These are phyloP conservation scores for Sylvicola cinctus DNA, from an alignment of 2,888 invertebrate species.

Conservation along the genomic window DNA sequence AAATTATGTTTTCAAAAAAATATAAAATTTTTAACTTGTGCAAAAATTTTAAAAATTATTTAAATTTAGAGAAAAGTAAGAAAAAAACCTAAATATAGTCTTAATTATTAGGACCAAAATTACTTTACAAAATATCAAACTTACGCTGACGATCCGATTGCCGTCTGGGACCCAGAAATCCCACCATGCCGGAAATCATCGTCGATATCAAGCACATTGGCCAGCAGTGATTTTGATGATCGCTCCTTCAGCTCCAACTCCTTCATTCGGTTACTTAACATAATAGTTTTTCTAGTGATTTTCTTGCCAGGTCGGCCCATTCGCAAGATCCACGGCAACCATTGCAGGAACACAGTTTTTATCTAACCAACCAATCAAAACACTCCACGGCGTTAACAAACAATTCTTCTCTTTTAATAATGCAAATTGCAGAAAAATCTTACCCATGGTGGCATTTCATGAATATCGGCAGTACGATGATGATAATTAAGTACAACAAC, in stretches of 20 bases:
- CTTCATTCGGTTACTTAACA: constrained; percentile 79
- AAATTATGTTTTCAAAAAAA: no score
- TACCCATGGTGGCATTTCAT: constrained; percentile 94
- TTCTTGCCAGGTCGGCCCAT: constrained; percentile 94
- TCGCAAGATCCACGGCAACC: constrained; percentile 90
- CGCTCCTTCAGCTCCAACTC: constrained; percentile 85
- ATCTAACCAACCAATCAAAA: constrained; percentile 37
- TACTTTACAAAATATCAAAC: no score
- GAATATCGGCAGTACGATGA: constrained; percentile 89
- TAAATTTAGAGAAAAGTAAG: no score
- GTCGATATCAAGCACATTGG: constrained; percentile 89
- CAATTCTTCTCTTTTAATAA: no score
- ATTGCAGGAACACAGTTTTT: constrained; percentile 85
- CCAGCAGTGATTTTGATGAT: constrained; percentile 80
- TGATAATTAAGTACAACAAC: constrained; percentile 95
- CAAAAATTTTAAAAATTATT: no score
- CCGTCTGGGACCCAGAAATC: constrained; percentile 31
- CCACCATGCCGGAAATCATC: constrained; percentile 73
- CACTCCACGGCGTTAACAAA: no score
- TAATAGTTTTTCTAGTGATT: constrained; percentile 73
- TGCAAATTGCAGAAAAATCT: constrained; percentile 18
- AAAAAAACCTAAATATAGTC: no score
- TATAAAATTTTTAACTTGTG: no score
- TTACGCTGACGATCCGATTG: constrained; percentile 42
- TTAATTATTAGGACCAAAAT: no score